phyloP scores from a whole-genome alignment of 2,113 vertebrate genomes.

The Leptocoma aspasia region DNA sequence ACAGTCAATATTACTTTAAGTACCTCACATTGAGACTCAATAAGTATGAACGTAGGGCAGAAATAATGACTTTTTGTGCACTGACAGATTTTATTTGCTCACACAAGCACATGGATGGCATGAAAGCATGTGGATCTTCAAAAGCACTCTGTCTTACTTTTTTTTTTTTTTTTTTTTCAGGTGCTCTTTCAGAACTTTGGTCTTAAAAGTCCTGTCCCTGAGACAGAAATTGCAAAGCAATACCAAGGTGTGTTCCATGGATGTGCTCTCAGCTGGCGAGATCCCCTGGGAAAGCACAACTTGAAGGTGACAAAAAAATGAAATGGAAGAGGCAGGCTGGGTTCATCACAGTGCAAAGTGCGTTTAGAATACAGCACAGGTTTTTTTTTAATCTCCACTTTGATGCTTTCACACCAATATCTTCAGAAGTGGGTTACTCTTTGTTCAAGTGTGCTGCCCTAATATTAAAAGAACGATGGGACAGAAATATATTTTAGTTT shows the following conservation, averaged over 20 bases:
- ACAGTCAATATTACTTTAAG: background rate
- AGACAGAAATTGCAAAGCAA: background rate
- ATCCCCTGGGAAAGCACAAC: background rate
- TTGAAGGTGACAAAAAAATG: background rate
- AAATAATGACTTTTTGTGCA: background rate
- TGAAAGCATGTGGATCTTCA: background rate
- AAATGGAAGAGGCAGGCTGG: background rate
- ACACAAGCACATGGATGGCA: background rate
- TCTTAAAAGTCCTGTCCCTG: background rate
- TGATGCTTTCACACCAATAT: rapidly evolving
- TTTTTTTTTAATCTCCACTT: background rate
- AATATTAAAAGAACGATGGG: background rate
- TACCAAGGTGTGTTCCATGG: background rate
- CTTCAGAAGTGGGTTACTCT: background rate
- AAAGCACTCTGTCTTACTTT: background rate
- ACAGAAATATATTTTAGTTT: background rate
- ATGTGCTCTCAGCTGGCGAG: background rate
- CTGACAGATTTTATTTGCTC: background rate
- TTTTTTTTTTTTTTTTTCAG: background rate
- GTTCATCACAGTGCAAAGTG: background rate
- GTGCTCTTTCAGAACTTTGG: background rate
- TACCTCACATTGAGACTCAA: background rate
- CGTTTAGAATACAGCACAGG: background rate
- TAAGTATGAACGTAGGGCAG: background rate
- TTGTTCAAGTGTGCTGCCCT: background rate